A percentile compares a stretch with the other conserved stretches of the same genome.
These are phyloP conservation scores for Cerastis rubricosa DNA, from an alignment of 2,888 invertebrate species.

Conservation along the genomic window DNA sequence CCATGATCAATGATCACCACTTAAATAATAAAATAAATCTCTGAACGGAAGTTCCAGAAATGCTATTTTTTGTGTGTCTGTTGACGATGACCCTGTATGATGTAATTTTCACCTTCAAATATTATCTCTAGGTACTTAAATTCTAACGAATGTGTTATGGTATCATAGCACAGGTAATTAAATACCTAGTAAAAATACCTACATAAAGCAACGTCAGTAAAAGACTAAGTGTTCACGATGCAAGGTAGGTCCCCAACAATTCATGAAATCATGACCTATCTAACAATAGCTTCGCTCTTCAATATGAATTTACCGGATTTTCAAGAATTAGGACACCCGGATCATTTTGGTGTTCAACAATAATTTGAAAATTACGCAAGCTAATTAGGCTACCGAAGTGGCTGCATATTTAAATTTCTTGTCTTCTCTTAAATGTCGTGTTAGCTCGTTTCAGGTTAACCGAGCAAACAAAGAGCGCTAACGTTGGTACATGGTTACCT, in stretches of 20 bases:
- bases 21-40: not conserved
- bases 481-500: not conserved
- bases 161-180: not conserved
- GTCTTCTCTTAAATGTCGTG: constrained; percentile 15
- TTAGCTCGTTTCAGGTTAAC: constrained; percentile 32
- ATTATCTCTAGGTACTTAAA: not conserved
- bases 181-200: not conserved
- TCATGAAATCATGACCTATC: not conserved
- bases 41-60: not conserved
- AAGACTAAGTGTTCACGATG: not conserved
- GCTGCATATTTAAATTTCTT: not conserved
- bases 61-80: not conserved
- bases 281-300: not conserved
- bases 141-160: not conserved
- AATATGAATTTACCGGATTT: not conserved
- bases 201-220: not conserved
- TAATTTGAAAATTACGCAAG: not conserved
- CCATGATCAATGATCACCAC: not conserved
- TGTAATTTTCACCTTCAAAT: constrained; percentile 2
- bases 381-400: not conserved
- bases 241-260: not conserved
- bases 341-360: not conserved
- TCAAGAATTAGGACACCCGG: not conserved
- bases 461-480: constrained; percentile 38
- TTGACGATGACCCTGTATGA: not conserved